These are phyloP conservation scores for Molossus alvarezi DNA, from an alignment of 2,797 vertebrate genomes.

Conservation along the genomic window DNA sequence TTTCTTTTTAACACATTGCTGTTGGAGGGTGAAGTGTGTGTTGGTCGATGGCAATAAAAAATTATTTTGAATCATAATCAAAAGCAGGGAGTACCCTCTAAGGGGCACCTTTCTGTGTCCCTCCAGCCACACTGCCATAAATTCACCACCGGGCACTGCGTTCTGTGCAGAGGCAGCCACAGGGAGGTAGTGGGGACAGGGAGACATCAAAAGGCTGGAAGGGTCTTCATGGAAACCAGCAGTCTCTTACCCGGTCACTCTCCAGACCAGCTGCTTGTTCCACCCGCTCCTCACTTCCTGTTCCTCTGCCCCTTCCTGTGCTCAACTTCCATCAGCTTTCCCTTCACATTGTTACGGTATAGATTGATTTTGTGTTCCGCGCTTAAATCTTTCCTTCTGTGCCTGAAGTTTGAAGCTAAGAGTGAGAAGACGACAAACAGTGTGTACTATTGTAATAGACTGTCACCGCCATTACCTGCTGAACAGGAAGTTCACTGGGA, in stretches of 20 bases:
- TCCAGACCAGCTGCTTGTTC: not conserved
- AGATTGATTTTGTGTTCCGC: not conserved
- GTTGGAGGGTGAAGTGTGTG: not conserved
- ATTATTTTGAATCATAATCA: not conserved
- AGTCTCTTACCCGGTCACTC: not conserved
- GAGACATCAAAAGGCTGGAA: not conserved
- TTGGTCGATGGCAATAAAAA: not conserved
- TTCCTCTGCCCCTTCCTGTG: not conserved
- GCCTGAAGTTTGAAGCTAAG: not conserved
- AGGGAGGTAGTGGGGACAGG: rapidly evolving
- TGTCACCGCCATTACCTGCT: not conserved
- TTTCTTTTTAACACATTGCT: not conserved
- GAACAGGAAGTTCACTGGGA: not conserved
- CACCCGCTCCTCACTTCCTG: not conserved
- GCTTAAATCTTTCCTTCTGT: not conserved
- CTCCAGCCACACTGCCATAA: not conserved
- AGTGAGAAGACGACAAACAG: not conserved
- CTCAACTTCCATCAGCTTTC: not conserved
- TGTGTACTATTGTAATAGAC: rapidly evolving
- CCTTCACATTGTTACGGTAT: too few species aligned
- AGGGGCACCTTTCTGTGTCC: not conserved
- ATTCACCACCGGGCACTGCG: not conserved
- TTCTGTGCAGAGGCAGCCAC: not conserved
- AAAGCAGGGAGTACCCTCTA: not conserved
- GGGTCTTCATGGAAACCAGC: not conserved